Evolutionary conservation across 2,113 vertebrate species (phyloP).

Genomic region (Brachypteracias leptosomus): DNA sequence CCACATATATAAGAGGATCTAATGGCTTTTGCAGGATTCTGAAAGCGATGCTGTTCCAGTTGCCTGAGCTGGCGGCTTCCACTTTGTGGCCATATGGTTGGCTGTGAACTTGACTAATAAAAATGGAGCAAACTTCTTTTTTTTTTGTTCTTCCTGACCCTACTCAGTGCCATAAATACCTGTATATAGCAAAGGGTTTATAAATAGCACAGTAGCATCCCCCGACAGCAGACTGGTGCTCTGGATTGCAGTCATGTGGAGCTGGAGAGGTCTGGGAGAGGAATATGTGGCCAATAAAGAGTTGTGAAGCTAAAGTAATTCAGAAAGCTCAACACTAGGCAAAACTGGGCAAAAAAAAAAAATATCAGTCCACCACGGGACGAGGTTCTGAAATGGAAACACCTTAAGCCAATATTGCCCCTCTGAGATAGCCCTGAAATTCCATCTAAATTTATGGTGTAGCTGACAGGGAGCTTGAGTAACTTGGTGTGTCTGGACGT

Average conservation of each 20-base stretch:
- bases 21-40: constrained; percentile 59
- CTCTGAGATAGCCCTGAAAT: constrained; percentile 53
- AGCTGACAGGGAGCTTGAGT: constrained; percentile 23
- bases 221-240: constrained; percentile 50
- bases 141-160: constrained; percentile 11
- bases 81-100: constrained; percentile 58
- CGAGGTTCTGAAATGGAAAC: constrained; percentile 54
- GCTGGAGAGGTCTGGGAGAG: background rate
- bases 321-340: constrained; percentile 6
- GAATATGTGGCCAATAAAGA: constrained; percentile 31
- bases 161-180: constrained; percentile 70
- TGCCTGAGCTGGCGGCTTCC: constrained; percentile 39
- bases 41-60: constrained; percentile 2
- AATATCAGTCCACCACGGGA: background rate
- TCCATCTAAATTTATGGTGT: constrained; percentile 44
- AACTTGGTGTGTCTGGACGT: constrained; percentile 46
- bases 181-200: constrained; percentile 59
- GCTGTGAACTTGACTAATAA: constrained; percentile 63
- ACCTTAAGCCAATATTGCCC: constrained; percentile 47
- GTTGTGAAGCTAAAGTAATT: constrained; percentile 31
- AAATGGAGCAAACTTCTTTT: constrained; percentile 4
- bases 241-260: background rate
- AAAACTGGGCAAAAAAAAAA: background rate
- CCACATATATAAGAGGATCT: background rate
- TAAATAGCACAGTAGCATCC: constrained; percentile 70